Evolutionary conservation across 30 jellyfish, hydroid and myxozoan species (phyloP).

Genomic region (Morbakka virulenta): DNA sequence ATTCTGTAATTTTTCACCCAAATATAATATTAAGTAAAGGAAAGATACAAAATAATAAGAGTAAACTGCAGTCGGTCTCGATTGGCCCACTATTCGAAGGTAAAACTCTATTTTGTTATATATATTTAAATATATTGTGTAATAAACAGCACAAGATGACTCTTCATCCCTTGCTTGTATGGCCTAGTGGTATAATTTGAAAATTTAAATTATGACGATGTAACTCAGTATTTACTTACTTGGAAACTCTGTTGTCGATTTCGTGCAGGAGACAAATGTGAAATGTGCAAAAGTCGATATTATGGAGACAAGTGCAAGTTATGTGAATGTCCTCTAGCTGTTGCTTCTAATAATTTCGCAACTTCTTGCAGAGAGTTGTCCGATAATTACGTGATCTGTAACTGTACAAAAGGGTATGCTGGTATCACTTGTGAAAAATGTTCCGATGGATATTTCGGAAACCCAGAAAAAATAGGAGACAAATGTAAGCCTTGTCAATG

Average conservation of each 20-base stretch:
- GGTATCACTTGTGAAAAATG: constrained; percentile 84
- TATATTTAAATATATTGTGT: too few species aligned
- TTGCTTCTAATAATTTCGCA: constrained; percentile 74
- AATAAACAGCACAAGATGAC: too few species aligned
- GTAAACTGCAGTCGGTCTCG: too few species aligned
- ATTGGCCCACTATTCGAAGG: too few species aligned
- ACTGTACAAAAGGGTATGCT: constrained; percentile 83
- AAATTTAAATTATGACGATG: too few species aligned
- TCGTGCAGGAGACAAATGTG: constrained; percentile 78
- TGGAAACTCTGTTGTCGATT: neutral
- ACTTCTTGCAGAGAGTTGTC: constrained; percentile 56
- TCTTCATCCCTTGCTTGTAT: neutral
- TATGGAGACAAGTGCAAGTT: constrained; percentile 86
- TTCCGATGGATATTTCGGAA: constrained; percentile 92
- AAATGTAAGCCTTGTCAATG: constrained; percentile 82
- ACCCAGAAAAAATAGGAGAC: constrained; percentile 72
- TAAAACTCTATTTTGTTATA: too few species aligned
- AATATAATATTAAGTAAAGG: too few species aligned
- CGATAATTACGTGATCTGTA: constrained; percentile 49
- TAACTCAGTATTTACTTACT: neutral
- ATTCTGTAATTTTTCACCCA: too few species aligned
- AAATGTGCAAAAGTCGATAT: constrained; percentile 85
- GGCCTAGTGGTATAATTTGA: too few species aligned
- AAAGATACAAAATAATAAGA: too few species aligned
- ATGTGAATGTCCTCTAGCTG: constrained; percentile 81